Conservation (phyloP, 1,140 invertebrate genomes). For the Drosophila rhopaloa region DNA sequence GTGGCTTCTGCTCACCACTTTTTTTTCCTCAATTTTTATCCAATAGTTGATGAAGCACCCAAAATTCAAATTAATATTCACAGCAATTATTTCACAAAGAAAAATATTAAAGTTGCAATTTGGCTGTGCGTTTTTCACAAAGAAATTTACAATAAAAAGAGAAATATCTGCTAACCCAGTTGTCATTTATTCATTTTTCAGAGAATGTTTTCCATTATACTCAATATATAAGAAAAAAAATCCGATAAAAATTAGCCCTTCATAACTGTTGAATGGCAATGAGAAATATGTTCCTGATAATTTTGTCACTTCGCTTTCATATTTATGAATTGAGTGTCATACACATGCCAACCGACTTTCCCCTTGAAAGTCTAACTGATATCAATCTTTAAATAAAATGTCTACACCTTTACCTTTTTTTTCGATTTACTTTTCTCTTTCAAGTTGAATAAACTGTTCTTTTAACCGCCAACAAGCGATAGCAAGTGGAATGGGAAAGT, state of each 20-base stretch:
- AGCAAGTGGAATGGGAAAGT: slow-evolving; percentile 35
- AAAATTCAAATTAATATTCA: background rate
- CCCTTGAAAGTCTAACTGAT: background rate
- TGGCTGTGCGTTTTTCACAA: no score
- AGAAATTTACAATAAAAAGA: no score
- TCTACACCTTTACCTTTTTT: slow-evolving; percentile 35
- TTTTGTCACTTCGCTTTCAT: background rate
- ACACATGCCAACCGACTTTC: background rate
- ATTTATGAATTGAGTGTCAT: background rate
- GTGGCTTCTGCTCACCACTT: no score
- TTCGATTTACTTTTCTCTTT: slow-evolving; percentile 31
- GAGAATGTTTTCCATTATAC: no score
- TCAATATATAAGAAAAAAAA: no score
- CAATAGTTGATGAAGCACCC: background rate
- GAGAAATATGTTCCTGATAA: background rate
- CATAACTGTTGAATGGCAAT: background rate
- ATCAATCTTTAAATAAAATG: slow-evolving; percentile 59
- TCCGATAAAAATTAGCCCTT: no score
- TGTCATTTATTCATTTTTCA: no score
- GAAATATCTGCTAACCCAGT: no score
- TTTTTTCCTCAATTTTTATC: background rate
- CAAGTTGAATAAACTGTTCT: slow-evolving; percentile 73
- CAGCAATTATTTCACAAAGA: background rate
- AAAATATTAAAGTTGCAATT: no score
- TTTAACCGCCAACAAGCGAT: slow-evolving; percentile 39